Base-by-base conservation (phyloP, 2,888 invertebrate species). In the Brachypterus glaber region DNA sequence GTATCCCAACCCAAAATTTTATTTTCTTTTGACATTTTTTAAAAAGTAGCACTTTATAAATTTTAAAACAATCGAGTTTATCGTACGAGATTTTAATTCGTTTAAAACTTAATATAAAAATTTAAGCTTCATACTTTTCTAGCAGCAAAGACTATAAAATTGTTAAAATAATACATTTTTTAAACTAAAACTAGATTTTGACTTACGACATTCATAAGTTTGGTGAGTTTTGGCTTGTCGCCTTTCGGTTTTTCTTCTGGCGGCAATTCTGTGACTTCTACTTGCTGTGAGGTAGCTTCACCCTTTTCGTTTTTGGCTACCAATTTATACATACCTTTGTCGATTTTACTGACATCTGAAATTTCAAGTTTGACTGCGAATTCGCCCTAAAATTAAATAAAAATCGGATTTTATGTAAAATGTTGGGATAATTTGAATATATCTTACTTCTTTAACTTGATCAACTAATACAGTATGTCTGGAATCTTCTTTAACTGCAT, bases 231-330 rank as follows among this genome's bases (percentile, higher is more conserved):
- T 3, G 90, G 90, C 57, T 85, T 85, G 35, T 81, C 79, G 30
- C 83, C 77, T 63, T 84, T 79, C 45, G 79, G 77, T 51, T 81
- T 79, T 52, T 81, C 79, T 42, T 75, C 76, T 46, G 78, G 77
- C 2, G 86, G 86, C 51, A 90, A 79, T 48, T 90, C 89, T 33
- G 81, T 79, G 35, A 92, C 80, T 62, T 89, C 85, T 3, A 92
- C 90, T 40, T 80, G 74, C 64, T 90, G 89, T 16, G 92, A 92
- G 9, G 81, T 79, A 9, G 89, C 90, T 65, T 91, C 89, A 46
- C 92, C 92, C 64, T 92, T 91, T 54, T 90, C 90, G 62, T 92
- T 92, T 62, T 84, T 88, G 15, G 91, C 91, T 4, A 91, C 77
- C 51, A 92, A 69, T 66, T 90, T 91, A 66, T 93, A 92, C 40